Conservation (phyloP, 2,888 invertebrate species). For the Nephrocerus scutellatus region DNA sequence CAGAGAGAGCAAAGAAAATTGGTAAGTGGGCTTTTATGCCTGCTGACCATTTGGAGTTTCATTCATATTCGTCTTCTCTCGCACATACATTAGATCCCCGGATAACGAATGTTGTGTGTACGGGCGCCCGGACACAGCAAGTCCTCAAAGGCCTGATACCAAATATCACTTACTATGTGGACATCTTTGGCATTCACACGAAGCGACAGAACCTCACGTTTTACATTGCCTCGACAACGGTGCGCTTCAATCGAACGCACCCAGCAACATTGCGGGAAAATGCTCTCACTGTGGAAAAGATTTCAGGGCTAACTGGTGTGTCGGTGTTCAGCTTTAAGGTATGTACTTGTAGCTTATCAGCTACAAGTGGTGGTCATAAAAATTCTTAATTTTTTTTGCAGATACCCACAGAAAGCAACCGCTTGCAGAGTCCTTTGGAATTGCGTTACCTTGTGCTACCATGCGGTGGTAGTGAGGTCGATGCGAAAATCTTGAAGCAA, state of each 20-base stretch:
- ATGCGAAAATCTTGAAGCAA: constrained; percentile 48
- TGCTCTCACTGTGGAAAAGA: constrained; percentile 48
- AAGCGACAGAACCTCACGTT: constrained; percentile 42
- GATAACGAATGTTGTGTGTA: constrained; percentile 40
- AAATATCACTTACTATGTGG: constrained; percentile 41
- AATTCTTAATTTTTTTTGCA: no score
- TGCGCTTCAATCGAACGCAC: constrained; percentile 45
- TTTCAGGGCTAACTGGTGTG: constrained; percentile 50
- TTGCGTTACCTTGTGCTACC: constrained; percentile 51
- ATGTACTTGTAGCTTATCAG: constrained; percentile 10
- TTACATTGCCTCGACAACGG: constrained; percentile 34
- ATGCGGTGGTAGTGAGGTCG: constrained; percentile 51
- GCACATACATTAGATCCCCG: constrained; percentile 17
- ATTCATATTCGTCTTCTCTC: neutral
- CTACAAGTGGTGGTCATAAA: no score
- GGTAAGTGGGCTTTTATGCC: constrained; percentile 26
- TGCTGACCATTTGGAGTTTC: neutral
- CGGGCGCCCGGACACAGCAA: constrained; percentile 42
- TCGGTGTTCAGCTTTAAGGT: constrained; percentile 55
- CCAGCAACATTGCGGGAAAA: constrained; percentile 48
- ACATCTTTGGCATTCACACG: constrained; percentile 45
- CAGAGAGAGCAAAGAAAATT: constrained; percentile 35
- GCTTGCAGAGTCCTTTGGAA: constrained; percentile 9
- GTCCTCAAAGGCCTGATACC: constrained; percentile 37
- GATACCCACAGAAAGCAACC: neutral